Evolutionary conservation across 2,113 vertebrate genomes (phyloP), one percentile per base, ranked within the genome.

Genomic region (Hymenochirus boettgeri): DNA sequence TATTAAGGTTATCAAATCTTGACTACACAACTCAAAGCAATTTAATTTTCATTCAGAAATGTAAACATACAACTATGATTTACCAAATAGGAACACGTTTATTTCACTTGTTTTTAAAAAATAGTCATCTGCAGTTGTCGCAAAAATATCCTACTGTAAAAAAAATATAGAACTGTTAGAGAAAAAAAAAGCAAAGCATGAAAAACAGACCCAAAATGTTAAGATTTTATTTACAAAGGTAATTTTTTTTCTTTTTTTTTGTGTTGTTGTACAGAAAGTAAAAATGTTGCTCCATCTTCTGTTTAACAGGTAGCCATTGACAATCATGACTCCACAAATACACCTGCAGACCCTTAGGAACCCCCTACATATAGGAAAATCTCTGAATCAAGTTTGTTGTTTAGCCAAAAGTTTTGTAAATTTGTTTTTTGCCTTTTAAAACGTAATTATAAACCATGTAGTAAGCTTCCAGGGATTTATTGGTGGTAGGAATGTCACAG

Each of bases 161-260:
- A 73, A n/a, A 74, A 76, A 72, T 73, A 72, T 65, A 37, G 71
- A 79, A 75, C 37, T 57, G 57, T 73, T 72, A 73, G 58, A 70
- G 74, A 78, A 61, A 53, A 65, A 65, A 54, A 70, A 72, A 74
- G 71, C 73, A 81, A 77, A 76, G 73, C 80, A 85, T 78, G 79
- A 76, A 75, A 88, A 82, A 77, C 77, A 84, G 79, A 81, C 86
- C 81, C 83, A 90, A 94, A 93, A 93, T 91, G 89, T 92, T 89
- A 93, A 93, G 90, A 92, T 91, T 95, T 94, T 96, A 94, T 96
- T 96, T 96, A 94, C 92, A 94, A 95, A 93, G 88, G 26, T 55
- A 10, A 57, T 35, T 45, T 58, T 56, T 57, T 50, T 37, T 47
- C 42, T 79, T 87, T 86, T 66, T 64, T 27, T 46, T 29, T 29